Conservation (phyloP, 2,888 invertebrate species). For the Orthonevra nobilis region DNA sequence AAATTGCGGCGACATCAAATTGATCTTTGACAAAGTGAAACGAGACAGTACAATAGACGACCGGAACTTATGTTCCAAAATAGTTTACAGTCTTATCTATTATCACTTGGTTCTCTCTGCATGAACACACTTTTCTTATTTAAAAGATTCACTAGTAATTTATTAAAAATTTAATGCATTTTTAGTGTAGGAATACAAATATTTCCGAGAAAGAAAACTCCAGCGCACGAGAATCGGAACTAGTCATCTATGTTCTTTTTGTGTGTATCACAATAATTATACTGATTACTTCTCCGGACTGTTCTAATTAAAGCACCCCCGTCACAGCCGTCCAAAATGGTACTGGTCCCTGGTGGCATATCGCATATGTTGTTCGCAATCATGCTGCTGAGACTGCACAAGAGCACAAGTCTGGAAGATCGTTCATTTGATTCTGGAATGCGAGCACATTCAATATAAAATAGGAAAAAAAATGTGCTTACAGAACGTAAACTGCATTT, state of each 20-base stretch:
- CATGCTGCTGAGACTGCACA: constrained; percentile 19
- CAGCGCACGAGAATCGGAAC: not conserved
- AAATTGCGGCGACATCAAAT: constrained; percentile 27
- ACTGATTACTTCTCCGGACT: constrained; percentile 34
- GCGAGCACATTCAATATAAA: not conserved
- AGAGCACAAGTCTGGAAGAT: constrained; percentile 42
- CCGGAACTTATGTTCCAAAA: constrained; percentile 43
- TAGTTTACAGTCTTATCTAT: constrained; percentile 28
- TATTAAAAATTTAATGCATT: not conserved
- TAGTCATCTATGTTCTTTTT: not conserved
- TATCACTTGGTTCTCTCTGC: not conserved
- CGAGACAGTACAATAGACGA: constrained; percentile 5
- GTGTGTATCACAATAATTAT: constrained; percentile 12
- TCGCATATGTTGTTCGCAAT: not conserved
- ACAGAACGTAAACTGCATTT: not conserved
- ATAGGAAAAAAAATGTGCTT: constrained; percentile 27
- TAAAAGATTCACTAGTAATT: no score
- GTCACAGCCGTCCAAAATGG: constrained; percentile 14
- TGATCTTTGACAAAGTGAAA: constrained; percentile 53
- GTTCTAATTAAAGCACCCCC: constrained; percentile 57
- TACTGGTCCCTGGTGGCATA: constrained; percentile 11
- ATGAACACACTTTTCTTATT: no score
- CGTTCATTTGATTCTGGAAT: constrained; percentile 13
- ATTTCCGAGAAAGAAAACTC: not conserved
- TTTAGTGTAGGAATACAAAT: not conserved